Evolutionary conservation across 1,140 invertebrate genomes (phyloP), one percentile per base, ranked within the genome.

Genomic region (Octopus sinensis): DNA sequence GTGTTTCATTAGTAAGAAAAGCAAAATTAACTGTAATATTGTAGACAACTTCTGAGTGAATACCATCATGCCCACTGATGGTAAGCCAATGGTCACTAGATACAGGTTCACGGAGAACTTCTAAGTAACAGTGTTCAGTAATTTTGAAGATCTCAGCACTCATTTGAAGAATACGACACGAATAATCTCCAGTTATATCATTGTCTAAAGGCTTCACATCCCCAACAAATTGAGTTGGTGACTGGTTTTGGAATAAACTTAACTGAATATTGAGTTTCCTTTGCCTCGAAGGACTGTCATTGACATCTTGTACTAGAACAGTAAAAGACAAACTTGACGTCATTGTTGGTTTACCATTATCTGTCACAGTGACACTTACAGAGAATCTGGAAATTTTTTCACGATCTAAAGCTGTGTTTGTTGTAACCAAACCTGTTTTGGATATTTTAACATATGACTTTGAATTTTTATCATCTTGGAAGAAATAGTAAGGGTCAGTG

Each of bases 181-280:
- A 94, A 89, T 98, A 98, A 83, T 96, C 94, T 2, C 96, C 97
- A 73, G 93, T 93, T 13, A 94, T 93, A 89, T 99, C 97, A 5
- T 94, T 93, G 92, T 98, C 97, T 86, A 96, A 95, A 5, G 97
- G 97, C 90, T 94, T 94, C 1, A 98, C 95, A 90, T 97, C 93
- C 23, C 96, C 97, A 83, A 99, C 94, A 90, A 95, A 95, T 71
- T 95, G 95, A 92, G 93, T 84, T 13, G 90, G 88, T 51, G 92
- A 90, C 53, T 80, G 81, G 1, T 82, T 84, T n/a, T 88, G 84
- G 79, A 85, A 95, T 0, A 95, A 92, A 87, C 95, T 89, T 7
- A 98, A 94, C 52, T 96, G 90, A 43, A 98, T 92, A 84, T 95
- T 94, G 2, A 96, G 94, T 30, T 94, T 95, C 84, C 97, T 93